These are phyloP conservation scores for Proteles cristata DNA, from an alignment of 2,113 vertebrate genomes.

Conservation along the genomic window DNA sequence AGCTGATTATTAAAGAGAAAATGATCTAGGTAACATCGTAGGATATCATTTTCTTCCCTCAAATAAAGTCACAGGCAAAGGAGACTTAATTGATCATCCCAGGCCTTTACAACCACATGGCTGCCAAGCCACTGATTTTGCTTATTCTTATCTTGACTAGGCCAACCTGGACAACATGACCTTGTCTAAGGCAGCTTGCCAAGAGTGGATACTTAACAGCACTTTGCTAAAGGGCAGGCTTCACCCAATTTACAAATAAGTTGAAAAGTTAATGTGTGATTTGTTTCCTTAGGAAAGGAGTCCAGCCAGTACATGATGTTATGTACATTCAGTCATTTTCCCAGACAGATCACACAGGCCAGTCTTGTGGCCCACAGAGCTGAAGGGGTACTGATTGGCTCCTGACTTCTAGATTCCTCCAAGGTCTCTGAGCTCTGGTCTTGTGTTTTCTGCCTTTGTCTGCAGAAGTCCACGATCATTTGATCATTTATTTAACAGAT, in stretches of 20 bases:
- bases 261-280: not conserved
- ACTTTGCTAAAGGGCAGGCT: not conserved
- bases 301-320: not conserved
- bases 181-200: not conserved
- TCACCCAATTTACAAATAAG: not conserved
- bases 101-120: not conserved
- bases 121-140: not conserved
- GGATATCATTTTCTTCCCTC: constrained; percentile 20
- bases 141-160: not conserved
- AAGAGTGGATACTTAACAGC: not conserved
- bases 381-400: not conserved
- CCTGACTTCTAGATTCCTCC: not conserved
- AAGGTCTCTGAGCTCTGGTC: not conserved
- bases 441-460: not conserved
- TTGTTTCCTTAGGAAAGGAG: not conserved
- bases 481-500: not conserved
- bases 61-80: not conserved
- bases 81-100: not conserved
- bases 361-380: not conserved
- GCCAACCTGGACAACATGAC: not conserved
- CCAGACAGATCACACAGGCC: not conserved
- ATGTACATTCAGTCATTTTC: not conserved
- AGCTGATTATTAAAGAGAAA: not conserved
- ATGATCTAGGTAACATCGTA: not conserved
- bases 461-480: not conserved